Percentiles rank a stretch among this genome's conserved stretches.
phyloP scores from a whole-genome alignment of 2,113 vertebrate genomes.

The Sorex araneus region DNA sequence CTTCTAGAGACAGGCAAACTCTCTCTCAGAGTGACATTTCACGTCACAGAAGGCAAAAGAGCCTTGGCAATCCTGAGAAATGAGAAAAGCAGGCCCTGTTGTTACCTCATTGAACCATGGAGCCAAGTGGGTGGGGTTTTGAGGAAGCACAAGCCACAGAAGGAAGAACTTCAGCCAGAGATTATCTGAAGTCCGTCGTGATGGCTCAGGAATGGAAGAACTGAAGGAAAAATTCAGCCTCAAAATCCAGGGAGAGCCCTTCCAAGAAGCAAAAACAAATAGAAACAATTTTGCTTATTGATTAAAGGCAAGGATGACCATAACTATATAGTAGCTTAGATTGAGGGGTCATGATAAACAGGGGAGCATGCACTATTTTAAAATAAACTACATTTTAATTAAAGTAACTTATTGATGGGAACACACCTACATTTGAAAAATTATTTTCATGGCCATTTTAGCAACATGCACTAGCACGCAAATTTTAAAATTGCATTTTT shows the following conservation, averaged over 20 bases:
- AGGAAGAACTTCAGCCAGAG: neutral
- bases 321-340: neutral
- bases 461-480: neutral
- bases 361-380: constrained; percentile 18
- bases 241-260: neutral
- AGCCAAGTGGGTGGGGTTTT: neutral
- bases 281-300: constrained; percentile 15
- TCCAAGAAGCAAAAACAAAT: constrained; percentile 46
- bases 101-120: neutral
- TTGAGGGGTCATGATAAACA: neutral
- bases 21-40: neutral
- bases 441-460: neutral
- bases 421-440: neutral
- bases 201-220: neutral
- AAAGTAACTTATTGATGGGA: neutral
- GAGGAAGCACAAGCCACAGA: neutral
- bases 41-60: neutral
- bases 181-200: neutral
- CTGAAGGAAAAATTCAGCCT: neutral
- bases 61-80: too few species aligned
- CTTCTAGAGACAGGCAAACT: neutral
- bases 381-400: neutral
- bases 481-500: constrained; percentile 8
- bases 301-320: neutral
- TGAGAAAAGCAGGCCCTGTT: too few species aligned